phyloP scores from a whole-genome alignment of 2,888 invertebrate species.

The Bursaphelenchus okinawaensis region DNA sequence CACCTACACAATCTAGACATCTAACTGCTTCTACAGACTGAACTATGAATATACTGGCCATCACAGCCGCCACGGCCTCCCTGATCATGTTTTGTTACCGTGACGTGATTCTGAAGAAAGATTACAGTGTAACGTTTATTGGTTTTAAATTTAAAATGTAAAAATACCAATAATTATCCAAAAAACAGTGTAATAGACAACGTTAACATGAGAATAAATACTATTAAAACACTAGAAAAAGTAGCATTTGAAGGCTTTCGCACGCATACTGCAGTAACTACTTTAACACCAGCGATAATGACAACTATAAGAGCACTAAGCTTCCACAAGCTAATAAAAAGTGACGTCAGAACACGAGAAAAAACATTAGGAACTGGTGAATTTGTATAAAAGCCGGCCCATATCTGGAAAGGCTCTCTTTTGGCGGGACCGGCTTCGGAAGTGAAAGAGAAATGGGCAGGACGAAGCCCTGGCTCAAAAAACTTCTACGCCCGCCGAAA shows the following conservation, averaged over 20 bases:
- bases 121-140: too few species aligned
- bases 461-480: neutral
- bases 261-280: too few species aligned
- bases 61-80: neutral
- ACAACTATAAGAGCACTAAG: too few species aligned
- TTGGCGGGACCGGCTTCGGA: neutral
- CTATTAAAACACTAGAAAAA: too few species aligned
- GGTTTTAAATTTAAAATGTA: too few species aligned
- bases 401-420: neutral
- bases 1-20: conserved; percentile 52
- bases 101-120: neutral
- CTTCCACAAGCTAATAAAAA: too few species aligned
- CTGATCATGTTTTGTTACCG: neutral
- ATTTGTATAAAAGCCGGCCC: neutral
- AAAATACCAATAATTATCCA: too few species aligned
- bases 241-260: too few species aligned
- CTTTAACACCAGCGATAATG: too few species aligned
- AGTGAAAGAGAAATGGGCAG: neutral
- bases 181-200: too few species aligned
- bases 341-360: neutral
- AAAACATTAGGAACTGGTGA: neutral
- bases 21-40: conserved; percentile 31
- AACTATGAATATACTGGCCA: neutral
- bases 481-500: neutral
- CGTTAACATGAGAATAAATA: too few species aligned